Percentiles rank a stretch among this genome's conserved stretches.
These are phyloP conservation scores for Eristalis tenax DNA, from an alignment of 2,888 invertebrate genomes.

Conservation along the genomic window DNA sequence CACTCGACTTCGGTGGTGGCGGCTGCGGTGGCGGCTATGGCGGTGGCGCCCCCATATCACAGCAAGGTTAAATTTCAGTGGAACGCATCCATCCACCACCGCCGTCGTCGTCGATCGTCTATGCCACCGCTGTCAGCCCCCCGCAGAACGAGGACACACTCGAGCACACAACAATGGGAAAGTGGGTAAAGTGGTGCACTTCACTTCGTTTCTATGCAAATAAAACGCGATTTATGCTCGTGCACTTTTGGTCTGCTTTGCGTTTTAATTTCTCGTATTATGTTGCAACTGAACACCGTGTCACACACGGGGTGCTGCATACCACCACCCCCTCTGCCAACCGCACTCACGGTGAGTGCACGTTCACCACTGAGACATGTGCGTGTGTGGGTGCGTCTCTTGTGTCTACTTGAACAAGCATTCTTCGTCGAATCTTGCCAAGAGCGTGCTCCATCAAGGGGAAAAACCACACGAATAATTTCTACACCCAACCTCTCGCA, in stretches of 20 bases:
- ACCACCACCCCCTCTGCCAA: not conserved
- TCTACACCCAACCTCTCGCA: constrained; percentile 6
- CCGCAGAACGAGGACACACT: constrained; percentile 59
- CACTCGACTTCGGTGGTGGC: too few relatives aligned
- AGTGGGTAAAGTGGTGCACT: constrained; percentile 70
- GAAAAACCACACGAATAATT: constrained; percentile 45
- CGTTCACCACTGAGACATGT: not conserved
- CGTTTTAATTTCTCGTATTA: constrained; percentile 64
- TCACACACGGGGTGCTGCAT: not conserved
- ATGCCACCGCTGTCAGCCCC: not conserved
- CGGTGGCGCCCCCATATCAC: not conserved
- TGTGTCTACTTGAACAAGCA: constrained; percentile 21
- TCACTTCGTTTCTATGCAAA: constrained; percentile 67
- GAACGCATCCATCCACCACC: not conserved
- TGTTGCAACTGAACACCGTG: constrained; percentile 46
- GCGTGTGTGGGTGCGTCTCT: not conserved
- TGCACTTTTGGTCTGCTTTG: constrained; percentile 69
- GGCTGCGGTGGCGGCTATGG: too few relatives aligned
- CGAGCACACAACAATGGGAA: constrained; percentile 57
- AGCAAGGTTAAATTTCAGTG: not conserved
- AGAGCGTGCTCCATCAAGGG: constrained; percentile 18
- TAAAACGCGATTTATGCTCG: constrained; percentile 68
- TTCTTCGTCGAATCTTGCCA: constrained; percentile 8
- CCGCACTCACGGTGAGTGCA: constrained; percentile 16
- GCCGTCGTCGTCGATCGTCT: not conserved